A percentile compares a stretch with the other conserved stretches of the same genome.
Conservation (phyloP, 2,113 vertebrate species). For the Climacteris rufus region DNA sequence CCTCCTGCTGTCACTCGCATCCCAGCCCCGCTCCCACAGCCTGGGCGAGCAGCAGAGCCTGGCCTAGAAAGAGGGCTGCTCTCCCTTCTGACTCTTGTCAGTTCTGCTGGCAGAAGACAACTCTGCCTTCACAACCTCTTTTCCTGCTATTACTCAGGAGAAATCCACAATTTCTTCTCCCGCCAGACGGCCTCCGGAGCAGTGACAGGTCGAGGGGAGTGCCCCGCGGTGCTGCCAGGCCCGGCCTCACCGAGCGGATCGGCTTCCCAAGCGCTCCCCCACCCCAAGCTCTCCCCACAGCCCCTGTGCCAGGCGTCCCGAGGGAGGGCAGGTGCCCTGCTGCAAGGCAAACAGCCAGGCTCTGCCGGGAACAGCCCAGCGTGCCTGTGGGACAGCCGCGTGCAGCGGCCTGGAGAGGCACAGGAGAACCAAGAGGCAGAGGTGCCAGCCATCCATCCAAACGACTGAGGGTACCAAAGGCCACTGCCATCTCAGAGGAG, state of each 20-base stretch:
- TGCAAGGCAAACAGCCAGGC: not conserved
- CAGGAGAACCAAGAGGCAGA: not conserved
- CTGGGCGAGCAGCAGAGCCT: not conserved
- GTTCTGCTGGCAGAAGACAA: not conserved
- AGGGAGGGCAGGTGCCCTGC: not conserved
- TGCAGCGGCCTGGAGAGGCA: not conserved
- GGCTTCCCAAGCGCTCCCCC: fast-evolving
- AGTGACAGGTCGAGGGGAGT: not conserved
- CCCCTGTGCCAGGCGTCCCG: not conserved
- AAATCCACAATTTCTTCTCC: not conserved
- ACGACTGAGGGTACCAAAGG: fast-evolving
- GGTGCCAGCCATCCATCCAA: not conserved
- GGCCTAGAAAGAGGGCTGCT: not conserved
- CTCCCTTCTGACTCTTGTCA: not conserved
- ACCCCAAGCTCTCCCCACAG: not conserved
- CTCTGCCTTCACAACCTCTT: not conserved
- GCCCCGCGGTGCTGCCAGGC: fast-evolving
- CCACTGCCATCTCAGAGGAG: not conserved
- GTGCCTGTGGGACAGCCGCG: fast-evolving
- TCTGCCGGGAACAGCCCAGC: not conserved
- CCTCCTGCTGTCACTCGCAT: not conserved
- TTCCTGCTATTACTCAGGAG: not conserved
- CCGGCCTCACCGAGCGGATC: fast-evolving
- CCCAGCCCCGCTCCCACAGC: not conserved
- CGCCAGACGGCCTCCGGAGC: not conserved